These are phyloP conservation scores for Dipus sagitta DNA, from an alignment of 2,797 vertebrate genomes.

Conservation along the genomic window DNA sequence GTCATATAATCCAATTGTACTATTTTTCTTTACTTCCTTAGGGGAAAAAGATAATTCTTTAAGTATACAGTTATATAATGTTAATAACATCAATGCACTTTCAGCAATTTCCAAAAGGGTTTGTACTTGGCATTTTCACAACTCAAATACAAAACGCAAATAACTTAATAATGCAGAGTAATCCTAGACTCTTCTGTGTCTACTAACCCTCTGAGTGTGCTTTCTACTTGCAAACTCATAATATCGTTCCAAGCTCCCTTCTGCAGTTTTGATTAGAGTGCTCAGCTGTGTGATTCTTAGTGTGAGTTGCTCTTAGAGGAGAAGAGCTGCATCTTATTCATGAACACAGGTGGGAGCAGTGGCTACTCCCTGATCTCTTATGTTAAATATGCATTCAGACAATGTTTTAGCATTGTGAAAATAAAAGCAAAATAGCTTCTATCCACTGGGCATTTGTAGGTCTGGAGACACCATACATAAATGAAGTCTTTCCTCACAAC, in stretches of 20 bases:
- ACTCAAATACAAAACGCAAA: slow-evolving; percentile 60
- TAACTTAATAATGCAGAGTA: slow-evolving; percentile 57
- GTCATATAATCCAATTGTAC: slow-evolving; percentile 51
- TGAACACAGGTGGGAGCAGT: background rate
- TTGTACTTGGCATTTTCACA: slow-evolving; percentile 69
- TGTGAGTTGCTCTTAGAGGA: slow-evolving; percentile 20
- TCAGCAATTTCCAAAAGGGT: slow-evolving; percentile 67
- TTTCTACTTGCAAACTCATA: slow-evolving; percentile 59
- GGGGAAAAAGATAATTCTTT: slow-evolving; percentile 58
- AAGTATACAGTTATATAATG: slow-evolving; percentile 63
- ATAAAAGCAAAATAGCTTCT: background rate
- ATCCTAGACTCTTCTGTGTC: slow-evolving; percentile 30
- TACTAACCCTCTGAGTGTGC: slow-evolving; percentile 46
- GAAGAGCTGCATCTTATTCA: background rate
- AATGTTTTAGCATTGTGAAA: slow-evolving; percentile 29
- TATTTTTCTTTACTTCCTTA: slow-evolving; percentile 54
- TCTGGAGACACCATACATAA: background rate
- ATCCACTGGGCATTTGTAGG: background rate
- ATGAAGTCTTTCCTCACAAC: background rate
- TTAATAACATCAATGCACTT: slow-evolving; percentile 47
- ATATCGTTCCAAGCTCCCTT: slow-evolving; percentile 33
- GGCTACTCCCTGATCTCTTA: background rate
- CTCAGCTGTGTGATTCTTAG: slow-evolving; percentile 23
- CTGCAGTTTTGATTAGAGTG: slow-evolving; percentile 1
- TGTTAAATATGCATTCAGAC: slow-evolving; percentile 28